These are phyloP conservation scores for Platyscapa corneri DNA, from an alignment of 1,140 invertebrate genomes.

Conservation along the genomic window DNA sequence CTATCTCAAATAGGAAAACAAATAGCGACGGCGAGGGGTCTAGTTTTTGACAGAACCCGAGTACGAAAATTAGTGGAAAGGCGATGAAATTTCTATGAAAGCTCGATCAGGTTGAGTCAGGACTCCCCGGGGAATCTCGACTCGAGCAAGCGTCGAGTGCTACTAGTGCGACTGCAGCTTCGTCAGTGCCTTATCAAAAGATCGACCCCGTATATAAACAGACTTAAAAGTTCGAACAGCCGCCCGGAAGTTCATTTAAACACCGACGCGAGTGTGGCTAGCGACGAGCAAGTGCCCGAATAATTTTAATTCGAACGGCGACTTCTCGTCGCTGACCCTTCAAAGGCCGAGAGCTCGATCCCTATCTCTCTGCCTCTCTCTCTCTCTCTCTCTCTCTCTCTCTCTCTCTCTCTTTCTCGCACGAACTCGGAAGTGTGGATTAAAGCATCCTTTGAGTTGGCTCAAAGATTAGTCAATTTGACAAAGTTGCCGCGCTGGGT, in stretches of 20 bases:
- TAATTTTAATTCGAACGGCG: slow-evolving; percentile 43
- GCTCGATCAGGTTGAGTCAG: not conserved
- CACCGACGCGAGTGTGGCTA: not conserved
- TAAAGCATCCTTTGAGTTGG: slow-evolving; percentile 42
- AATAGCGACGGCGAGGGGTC: too few species aligned
- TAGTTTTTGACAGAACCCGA: too few species aligned
- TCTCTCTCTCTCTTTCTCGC: not conserved
- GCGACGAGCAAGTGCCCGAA: not conserved
- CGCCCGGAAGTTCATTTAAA: not conserved
- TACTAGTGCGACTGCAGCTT: too few species aligned
- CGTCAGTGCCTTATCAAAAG: slow-evolving; percentile 34
- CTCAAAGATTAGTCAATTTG: slow-evolving; percentile 53
- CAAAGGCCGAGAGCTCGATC: not conserved
- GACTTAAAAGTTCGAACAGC: not conserved
- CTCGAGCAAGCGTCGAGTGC: too few species aligned
- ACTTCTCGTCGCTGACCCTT: slow-evolving; percentile 13
- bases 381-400: slow-evolving; percentile 1
- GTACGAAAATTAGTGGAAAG: too few species aligned
- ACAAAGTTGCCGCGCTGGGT: slow-evolving; percentile 17
- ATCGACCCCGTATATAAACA: not conserved
- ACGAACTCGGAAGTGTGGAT: slow-evolving; percentile 1
- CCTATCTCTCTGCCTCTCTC: too few species aligned
- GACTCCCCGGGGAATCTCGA: not conserved
- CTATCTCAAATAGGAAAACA: too few species aligned
- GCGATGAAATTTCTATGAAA: too few species aligned